Conservation (phyloP, 1,140 invertebrate genomes). For the Sycophila sp. region DNA sequence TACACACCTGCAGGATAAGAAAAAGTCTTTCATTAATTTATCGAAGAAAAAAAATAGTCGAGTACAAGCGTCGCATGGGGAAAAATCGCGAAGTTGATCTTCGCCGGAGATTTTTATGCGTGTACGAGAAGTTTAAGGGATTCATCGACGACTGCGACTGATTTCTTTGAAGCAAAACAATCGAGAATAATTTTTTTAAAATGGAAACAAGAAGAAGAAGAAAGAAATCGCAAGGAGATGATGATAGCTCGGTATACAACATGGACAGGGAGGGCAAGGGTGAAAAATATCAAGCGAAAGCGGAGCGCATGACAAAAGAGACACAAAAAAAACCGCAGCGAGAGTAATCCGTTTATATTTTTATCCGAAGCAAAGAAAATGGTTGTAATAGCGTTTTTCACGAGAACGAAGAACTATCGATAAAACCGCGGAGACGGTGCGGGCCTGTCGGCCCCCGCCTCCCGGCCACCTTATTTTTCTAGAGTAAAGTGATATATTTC, state of each 20-base stretch:
- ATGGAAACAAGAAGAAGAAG: not conserved
- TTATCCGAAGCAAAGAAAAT: conserved; percentile 56
- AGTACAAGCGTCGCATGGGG: conserved; percentile 52
- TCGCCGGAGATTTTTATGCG: not conserved
- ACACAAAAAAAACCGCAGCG: not conserved
- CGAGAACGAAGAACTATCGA: conserved; percentile 24
- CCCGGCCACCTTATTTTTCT: conserved; percentile 59
- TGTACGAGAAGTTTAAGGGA: not conserved
- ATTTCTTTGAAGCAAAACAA: conserved; percentile 8
- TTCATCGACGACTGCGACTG: not conserved
- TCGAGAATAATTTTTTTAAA: conserved; percentile 10
- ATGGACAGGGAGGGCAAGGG: not conserved
- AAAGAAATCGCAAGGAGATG: not conserved
- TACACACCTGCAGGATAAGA: conserved; percentile 51
- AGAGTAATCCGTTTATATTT: conserved; percentile 56
- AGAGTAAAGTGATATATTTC: conserved; percentile 52
- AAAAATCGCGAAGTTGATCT: not conserved
- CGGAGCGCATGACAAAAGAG: not conserved
- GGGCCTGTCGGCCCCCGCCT: too few species aligned
- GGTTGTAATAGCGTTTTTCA: conserved; percentile 51
- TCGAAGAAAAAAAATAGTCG: conserved; percentile 44
- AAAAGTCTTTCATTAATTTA: conserved; percentile 64
- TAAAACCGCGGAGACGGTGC: not conserved
- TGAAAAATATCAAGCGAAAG: not conserved
- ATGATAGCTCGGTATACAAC: not conserved